Evolutionary conservation across 2,113 vertebrate genomes (phyloP), one percentile per base, ranked within the genome.

Genomic region (Grammomys dolichurus): DNA sequence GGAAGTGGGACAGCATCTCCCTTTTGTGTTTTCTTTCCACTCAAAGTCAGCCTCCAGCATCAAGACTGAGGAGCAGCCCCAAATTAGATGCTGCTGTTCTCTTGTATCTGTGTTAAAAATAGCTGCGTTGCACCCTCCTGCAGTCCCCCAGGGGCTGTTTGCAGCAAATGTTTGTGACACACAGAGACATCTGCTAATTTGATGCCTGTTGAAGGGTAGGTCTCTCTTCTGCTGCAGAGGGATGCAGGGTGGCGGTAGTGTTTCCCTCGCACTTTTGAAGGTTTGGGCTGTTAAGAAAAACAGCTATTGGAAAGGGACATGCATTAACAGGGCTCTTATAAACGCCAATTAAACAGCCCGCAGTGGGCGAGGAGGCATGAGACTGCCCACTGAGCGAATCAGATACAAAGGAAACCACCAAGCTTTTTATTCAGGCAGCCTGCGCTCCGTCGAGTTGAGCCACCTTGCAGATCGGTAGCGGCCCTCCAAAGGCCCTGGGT

Each of bases 31-130:
- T 36, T 12, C 69, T 60, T 76, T 86, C 28, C 56, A 20, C 40
- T 82, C 67, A 56, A 33, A 92, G 90, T 36, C 80, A 72, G 43
- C 70, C 56, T 73, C 20, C 22, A 31, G 69, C 43, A 36, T 26
- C 7, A 7, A 89, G 81, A 33, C 51, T 6, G 82, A 96, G 72
- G 40, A 5, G 85, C 9, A 22, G 54, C 48, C 77, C 92, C 54
- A 93, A 94, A 94, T 96, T 90, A 94, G 94, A 90, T 33, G 63
- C 94, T 13, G 54, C 69, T 24, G 93, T 70, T 95, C 80, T 90
- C 91, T 54, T 88, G 75, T 46, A 67, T 69, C 5, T 46, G 80
- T 95, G 88, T 92, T 96, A 97, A 97, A 98, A 97, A 97, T 96
- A 97, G 87, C 92, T 70, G 46, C 56, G 40, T 60, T 73, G 94